Conservation (phyloP, 1,140 invertebrate genomes). For the Pomacea maculata region DNA sequence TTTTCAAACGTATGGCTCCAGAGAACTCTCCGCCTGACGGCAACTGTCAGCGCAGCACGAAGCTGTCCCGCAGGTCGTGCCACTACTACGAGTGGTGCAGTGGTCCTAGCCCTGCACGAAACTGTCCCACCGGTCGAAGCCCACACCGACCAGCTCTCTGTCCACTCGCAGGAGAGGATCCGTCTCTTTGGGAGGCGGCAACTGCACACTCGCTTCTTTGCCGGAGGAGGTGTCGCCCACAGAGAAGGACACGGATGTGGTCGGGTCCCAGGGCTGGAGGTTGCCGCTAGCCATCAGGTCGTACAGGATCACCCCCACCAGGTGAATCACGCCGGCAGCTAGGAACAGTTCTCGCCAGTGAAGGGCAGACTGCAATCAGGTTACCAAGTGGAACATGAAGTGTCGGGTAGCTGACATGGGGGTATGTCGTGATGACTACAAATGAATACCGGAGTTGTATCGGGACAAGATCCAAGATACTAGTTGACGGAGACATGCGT, state of each 20-base stretch:
- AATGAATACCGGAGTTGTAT: not conserved
- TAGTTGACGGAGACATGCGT: not conserved
- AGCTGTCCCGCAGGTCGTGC: not conserved
- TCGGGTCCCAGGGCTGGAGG: constrained; percentile 13
- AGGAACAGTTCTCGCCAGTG: constrained; percentile 15
- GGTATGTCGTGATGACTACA: not conserved
- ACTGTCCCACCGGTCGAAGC: not conserved
- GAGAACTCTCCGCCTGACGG: not conserved
- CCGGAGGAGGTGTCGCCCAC: not conserved
- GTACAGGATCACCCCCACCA: constrained; percentile 13
- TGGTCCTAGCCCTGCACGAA: not conserved
- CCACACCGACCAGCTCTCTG: not conserved
- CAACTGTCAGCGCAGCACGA: not conserved
- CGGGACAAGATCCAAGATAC: not conserved
- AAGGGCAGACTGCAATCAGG: not conserved
- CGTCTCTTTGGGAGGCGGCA: not conserved
- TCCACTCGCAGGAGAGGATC: constrained; percentile 4
- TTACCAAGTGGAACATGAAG: not conserved
- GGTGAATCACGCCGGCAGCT: constrained; percentile 14
- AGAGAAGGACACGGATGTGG: not conserved
- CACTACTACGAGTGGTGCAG: not conserved
- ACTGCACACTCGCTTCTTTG: too few species aligned
- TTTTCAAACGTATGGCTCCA: not conserved
- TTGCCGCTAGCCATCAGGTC: constrained; percentile 20
- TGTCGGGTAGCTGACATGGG: not conserved